phyloP scores from a whole-genome alignment of 2,888 invertebrate genomes.

The Folsomia candida region DNA sequence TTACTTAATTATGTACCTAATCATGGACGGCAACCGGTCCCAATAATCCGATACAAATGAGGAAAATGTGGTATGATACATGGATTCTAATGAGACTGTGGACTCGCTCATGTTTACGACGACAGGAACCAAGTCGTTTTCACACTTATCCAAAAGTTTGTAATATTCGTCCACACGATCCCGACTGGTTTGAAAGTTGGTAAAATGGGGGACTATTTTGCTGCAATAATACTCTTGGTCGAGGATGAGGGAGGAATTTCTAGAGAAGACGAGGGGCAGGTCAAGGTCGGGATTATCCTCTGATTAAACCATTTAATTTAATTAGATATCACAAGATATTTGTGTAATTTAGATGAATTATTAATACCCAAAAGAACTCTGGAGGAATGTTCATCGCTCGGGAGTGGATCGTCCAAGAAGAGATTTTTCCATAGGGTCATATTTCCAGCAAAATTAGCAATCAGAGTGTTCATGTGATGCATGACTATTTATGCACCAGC shows the following conservation, averaged over 20 bases:
- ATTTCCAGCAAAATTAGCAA: conserved; percentile 24
- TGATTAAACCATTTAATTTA: background rate
- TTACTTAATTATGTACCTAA: no score
- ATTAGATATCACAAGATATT: background rate
- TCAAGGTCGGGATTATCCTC: conserved; percentile 3
- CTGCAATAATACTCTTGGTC: conserved; percentile 13
- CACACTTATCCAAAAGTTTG: conserved; percentile 17
- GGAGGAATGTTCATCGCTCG: conserved; percentile 12
- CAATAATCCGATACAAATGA: conserved; percentile 34
- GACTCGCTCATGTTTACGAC: conserved; percentile 21
- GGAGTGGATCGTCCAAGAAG: background rate
- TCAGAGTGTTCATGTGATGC: conserved; percentile 31
- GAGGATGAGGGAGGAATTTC: background rate
- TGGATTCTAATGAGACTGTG: conserved; percentile 16
- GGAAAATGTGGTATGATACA: conserved; percentile 30
- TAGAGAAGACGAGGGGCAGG: background rate
- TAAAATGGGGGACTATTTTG: conserved; percentile 30
- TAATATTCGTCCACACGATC: conserved; percentile 27
- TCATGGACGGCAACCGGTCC: background rate
- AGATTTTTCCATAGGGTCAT: conserved; percentile 38
- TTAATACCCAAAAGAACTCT: conserved; percentile 1
- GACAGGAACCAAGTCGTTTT: conserved; percentile 11
- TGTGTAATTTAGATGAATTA: background rate
- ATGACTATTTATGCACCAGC: no score
- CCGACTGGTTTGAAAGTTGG: conserved; percentile 7